Base-by-base conservation (phyloP, 1,140 invertebrate genomes). In the Musca vetustissima region DNA sequence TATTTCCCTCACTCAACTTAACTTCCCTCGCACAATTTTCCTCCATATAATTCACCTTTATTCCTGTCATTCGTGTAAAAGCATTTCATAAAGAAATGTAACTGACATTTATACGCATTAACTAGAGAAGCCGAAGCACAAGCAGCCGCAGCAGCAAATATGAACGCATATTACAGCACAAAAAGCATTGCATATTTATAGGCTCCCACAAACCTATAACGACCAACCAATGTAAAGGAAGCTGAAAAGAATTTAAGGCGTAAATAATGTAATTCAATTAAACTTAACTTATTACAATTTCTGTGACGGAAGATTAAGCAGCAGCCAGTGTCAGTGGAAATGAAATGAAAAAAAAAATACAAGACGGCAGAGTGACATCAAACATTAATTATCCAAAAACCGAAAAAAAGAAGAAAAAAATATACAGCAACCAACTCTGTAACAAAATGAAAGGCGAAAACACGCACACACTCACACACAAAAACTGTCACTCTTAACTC, bases 191-290 rank as follows among this genome's bases (percentile, higher is more conserved):
- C 25, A 59, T 59, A 59, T 28, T 59, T 59, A 59, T 28, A n/a
- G 55, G 55, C 55, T 59, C 24, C 25, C 55, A 28, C 4, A 59
- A 32, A 59, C n/a, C n/a, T n/a, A n/a, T n/a, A 59, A n/a, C 13
- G 14, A 28, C 25, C 32, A 4, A 28, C 28, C 3, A 28, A 3
- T 28, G 28, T 8, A 28, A 28, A 28, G 25, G 32, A 59, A 59
- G 14, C 55, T n/a, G n/a, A n/a, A n/a, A n/a, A 32, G 4, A 59
- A 28, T 59, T 32, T 59, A 59, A 59, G 55, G 24, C 55, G 24
- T 59, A 59, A 59, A 59, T 59, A 59, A 59, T 59, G 55, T 59
- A 59, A 59, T 59, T 59, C 55, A 59, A 59, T 59, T 59, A 59
- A 59, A 32, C 55, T 32, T 59, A 32, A 59, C 32, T 17, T 59